A percentile compares a stretch with the other conserved stretches of the same genome.
phyloP scores from a whole-genome alignment of 2,113 vertebrate species.

The Chaenogobius annularis region DNA sequence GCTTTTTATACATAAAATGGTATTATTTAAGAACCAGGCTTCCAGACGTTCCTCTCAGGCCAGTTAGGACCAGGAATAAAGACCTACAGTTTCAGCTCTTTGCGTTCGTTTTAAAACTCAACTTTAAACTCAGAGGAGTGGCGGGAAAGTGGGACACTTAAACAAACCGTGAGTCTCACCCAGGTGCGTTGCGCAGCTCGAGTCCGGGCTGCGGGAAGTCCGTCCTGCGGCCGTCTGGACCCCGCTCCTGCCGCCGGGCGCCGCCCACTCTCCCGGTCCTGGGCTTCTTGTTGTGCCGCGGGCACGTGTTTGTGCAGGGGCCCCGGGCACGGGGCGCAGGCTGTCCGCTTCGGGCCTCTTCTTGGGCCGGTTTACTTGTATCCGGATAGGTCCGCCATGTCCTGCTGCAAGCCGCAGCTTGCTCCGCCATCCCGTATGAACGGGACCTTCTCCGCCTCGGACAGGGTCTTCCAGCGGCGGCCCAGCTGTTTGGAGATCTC shows the following conservation, averaged over 20 bases:
- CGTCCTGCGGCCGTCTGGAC: not conserved
- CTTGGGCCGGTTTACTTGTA: slow-evolving; percentile 89
- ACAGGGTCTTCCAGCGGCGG: slow-evolving; percentile 92
- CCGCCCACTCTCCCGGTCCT: not conserved
- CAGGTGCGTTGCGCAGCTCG: not conserved
- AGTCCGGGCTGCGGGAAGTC: not conserved
- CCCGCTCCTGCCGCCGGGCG: not conserved
- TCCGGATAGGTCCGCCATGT: slow-evolving; percentile 99
- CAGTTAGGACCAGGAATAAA: too few species aligned
- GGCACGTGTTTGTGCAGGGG: slow-evolving; percentile 2
- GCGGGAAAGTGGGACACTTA: too few species aligned
- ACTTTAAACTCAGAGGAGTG: too few species aligned
- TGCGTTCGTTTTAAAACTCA: too few species aligned
- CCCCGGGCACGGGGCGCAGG: slow-evolving; percentile 39
- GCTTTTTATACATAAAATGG: too few species aligned
- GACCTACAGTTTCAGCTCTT: too few species aligned
- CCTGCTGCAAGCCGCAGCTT: slow-evolving; percentile 92
- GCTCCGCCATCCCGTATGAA: slow-evolving; percentile 96
- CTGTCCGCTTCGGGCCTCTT: not conserved
- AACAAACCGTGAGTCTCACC: not conserved
- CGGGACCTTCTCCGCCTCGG: slow-evolving; percentile 92
- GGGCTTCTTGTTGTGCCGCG: not conserved
- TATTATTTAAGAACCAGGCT: too few species aligned
- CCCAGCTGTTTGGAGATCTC: slow-evolving; percentile 93
- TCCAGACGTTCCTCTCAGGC: too few species aligned